Percentiles rank a stretch among this genome's conserved stretches.
These are phyloP conservation scores for Chloroclystis v-ata DNA, from an alignment of 2,888 invertebrate genomes.

Conservation along the genomic window DNA sequence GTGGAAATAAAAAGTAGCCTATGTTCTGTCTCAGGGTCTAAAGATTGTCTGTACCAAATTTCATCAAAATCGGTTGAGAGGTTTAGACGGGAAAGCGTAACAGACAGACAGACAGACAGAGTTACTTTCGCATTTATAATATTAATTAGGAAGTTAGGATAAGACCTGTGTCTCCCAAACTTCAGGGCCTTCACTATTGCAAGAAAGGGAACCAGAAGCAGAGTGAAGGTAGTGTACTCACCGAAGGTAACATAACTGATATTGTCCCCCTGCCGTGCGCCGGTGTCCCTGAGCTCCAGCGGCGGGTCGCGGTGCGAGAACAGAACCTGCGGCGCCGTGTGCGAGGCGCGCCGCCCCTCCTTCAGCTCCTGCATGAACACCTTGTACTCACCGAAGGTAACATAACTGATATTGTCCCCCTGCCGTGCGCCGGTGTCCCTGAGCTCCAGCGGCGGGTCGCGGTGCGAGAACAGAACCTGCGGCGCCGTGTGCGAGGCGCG, in stretches of 20 bases:
- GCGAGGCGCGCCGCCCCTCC: conserved; percentile 96
- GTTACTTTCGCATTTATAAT: no score
- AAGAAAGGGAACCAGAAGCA: no score
- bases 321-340: conserved; percentile 93
- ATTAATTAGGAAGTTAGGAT: no score
- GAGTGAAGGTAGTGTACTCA: no score
- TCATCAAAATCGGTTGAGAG: no score
- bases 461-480: conserved; percentile 93
- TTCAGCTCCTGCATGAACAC: conserved; percentile 99
- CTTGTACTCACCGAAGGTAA: conserved; percentile 97
- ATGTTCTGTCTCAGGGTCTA: no score
- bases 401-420: conserved; percentile 99
- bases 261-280: conserved; percentile 96
- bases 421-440: conserved; percentile 94
- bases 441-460: conserved; percentile 97
- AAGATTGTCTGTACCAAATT: no score
- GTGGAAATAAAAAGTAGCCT: no score
- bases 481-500: conserved; percentile 97
- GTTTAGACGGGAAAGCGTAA: no score
- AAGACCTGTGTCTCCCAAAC: no score
- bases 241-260: conserved; percentile 99
- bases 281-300: conserved; percentile 93
- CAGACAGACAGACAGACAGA: no score
- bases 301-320: conserved; percentile 98
- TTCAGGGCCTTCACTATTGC: no score